A percentile compares a stretch with the other conserved stretches of the same genome.
phyloP scores from a whole-genome alignment of 1,140 invertebrate species.

The Tetranychus urticae region DNA sequence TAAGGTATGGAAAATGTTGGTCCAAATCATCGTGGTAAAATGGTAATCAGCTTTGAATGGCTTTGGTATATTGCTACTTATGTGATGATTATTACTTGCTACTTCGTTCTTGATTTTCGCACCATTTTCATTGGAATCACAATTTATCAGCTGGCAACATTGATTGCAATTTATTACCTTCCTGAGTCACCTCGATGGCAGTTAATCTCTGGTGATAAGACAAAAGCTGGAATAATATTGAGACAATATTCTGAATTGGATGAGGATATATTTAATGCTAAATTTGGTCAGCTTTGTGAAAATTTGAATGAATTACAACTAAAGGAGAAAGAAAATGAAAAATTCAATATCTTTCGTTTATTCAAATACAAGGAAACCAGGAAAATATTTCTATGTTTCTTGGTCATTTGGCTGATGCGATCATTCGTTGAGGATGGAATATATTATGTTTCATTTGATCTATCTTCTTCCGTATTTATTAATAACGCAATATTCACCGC shows the following conservation, averaged over 20 bases:
- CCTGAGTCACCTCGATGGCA: neutral
- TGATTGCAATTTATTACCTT: neutral
- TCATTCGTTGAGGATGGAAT: slow-evolving; percentile 55
- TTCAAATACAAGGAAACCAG: neutral
- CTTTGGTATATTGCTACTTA: slow-evolving; percentile 28
- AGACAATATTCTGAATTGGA: neutral
- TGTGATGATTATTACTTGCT: neutral
- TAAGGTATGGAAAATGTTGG: slow-evolving; percentile 43
- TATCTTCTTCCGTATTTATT: neutral
- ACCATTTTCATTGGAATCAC: neutral
- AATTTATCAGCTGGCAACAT: neutral
- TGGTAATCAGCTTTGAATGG: slow-evolving; percentile 51
- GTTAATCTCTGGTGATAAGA: neutral
- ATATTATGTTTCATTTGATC: slow-evolving; percentile 34
- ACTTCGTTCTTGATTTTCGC: neutral
- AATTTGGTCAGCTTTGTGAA: neutral
- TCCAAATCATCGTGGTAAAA: slow-evolving; percentile 28
- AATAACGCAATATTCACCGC: neutral
- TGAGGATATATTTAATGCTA: no score
- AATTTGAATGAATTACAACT: neutral
- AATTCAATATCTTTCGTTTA: slow-evolving; percentile 3
- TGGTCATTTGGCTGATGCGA: slow-evolving; percentile 30
- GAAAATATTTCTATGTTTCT: neutral
- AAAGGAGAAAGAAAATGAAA: neutral
- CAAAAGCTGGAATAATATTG: neutral